These are phyloP conservation scores for Neotragus pygmaeus DNA, from an alignment of 2,113 vertebrate species.

Conservation along the genomic window DNA sequence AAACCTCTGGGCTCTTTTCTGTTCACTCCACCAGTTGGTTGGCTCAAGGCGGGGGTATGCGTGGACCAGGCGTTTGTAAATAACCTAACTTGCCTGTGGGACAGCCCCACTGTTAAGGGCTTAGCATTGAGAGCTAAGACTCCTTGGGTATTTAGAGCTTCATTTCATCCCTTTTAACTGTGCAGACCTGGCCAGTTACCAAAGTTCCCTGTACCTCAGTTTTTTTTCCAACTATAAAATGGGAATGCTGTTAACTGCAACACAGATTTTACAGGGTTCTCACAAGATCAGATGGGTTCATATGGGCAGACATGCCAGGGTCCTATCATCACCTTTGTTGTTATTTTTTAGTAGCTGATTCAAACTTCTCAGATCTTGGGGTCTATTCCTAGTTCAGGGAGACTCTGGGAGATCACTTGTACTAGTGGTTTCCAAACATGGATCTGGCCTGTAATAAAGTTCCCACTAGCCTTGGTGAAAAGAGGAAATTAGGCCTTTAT, in stretches of 20 bases:
- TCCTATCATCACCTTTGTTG: too few species aligned
- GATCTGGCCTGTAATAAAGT: neutral
- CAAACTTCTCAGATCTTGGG: neutral
- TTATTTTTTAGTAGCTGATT: neutral
- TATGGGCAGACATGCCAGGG: neutral
- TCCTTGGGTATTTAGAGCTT: neutral
- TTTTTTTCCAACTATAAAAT: neutral
- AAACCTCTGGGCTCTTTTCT: neutral
- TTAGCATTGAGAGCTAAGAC: neutral
- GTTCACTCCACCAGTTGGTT: neutral
- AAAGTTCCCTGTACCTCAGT: neutral
- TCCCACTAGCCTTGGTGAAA: neutral
- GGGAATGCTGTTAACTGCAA: neutral
- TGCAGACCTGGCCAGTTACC: neutral
- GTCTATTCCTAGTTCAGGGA: neutral
- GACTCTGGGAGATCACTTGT: neutral
- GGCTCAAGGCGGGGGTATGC: neutral
- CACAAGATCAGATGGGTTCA: neutral
- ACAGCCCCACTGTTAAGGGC: neutral
- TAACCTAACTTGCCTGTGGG: neutral
- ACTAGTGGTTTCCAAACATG: neutral
- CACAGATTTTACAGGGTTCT: neutral
- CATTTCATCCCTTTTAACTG: neutral
- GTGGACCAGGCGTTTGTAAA: neutral
- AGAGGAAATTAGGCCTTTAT: neutral